Evolutionary conservation across 2,797 vertebrate species (phyloP), one percentile per base, ranked within the genome.

Genomic region (Pachyuromys duprasi): DNA sequence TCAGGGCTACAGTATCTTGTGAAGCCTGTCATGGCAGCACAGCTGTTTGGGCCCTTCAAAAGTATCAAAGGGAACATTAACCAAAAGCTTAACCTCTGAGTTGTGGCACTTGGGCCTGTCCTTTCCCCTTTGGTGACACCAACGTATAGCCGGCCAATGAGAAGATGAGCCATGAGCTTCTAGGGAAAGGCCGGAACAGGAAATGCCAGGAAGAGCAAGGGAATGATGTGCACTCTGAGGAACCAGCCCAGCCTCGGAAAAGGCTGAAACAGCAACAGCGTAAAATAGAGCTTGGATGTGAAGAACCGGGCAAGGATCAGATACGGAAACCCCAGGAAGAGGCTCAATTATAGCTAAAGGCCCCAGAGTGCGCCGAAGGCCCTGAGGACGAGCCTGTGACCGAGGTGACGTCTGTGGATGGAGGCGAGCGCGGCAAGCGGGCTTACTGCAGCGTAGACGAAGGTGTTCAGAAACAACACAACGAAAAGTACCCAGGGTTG

Each of bases 21-120:
- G 45, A 49, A 49, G 45, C 45, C 45, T 49, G 45, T 49, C 45
- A 49, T 49, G 45, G 45, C 45, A 9, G 45, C 45, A 49, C 45
- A 49, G 45, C 45, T 49, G 45, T 49, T 49, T 49, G 45, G 45
- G 8, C 45, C 45, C 45, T 49, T 49, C 45, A 49, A 49, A 49
- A 9, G 28, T 15, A 49, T 20, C 0, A 14, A 2, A 2, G 14
- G 49, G 28, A 69, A 0, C 9, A 8, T 28, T 39, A 39, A n/a
- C 62, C 86, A 70, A 91, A 92, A n/a, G 28, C 45, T 86, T 55
- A 5, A 12, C 2, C 31, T 49, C 49, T 9, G 26, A 63, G 3
- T 72, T 33, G 65, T 60, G 36, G 53, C 70, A 63, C 2, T 9
- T 45, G 13, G 53, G 18, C 31, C 28, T 20, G 9, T 70, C 36